Conservation (phyloP, 2,113 vertebrate genomes). For the Melanocharis versteri region DNA sequence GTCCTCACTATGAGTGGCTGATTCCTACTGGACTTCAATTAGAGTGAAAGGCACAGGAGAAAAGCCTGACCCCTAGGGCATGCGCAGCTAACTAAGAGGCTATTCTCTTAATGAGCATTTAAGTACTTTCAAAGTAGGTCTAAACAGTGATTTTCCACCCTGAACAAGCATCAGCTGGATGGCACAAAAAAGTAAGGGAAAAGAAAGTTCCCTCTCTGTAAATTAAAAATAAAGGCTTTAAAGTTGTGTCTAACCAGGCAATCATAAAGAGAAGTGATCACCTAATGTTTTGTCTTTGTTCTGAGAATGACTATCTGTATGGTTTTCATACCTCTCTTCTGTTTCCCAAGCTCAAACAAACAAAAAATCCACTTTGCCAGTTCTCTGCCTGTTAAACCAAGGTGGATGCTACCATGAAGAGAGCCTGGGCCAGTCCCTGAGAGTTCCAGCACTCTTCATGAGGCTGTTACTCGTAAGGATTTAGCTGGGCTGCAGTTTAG, state of each 20-base stretch:
- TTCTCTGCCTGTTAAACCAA: background rate
- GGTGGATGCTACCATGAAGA: background rate
- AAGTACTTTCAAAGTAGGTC: background rate
- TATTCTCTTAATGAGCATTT: background rate
- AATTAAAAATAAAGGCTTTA: background rate
- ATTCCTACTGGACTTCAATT: background rate
- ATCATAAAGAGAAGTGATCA: background rate
- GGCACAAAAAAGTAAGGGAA: background rate
- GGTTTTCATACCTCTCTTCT: background rate
- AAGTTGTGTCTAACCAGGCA: background rate
- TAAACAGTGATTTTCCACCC: background rate
- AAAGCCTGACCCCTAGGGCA: background rate
- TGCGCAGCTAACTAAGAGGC: fast-evolving
- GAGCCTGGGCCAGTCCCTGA: background rate
- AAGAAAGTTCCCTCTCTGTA: background rate
- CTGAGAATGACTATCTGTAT: background rate
- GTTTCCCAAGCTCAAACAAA: background rate
- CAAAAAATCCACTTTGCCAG: background rate
- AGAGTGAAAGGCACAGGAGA: background rate
- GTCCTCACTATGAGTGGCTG: fast-evolving
- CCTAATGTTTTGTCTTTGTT: fast-evolving
- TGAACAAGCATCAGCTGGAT: background rate
- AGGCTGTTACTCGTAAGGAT: background rate
- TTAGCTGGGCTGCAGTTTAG: background rate
- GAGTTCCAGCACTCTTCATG: background rate